Evolutionary conservation across 2,113 vertebrate genomes (phyloP).

Genomic region (Anser brachyrhynchus): DNA sequence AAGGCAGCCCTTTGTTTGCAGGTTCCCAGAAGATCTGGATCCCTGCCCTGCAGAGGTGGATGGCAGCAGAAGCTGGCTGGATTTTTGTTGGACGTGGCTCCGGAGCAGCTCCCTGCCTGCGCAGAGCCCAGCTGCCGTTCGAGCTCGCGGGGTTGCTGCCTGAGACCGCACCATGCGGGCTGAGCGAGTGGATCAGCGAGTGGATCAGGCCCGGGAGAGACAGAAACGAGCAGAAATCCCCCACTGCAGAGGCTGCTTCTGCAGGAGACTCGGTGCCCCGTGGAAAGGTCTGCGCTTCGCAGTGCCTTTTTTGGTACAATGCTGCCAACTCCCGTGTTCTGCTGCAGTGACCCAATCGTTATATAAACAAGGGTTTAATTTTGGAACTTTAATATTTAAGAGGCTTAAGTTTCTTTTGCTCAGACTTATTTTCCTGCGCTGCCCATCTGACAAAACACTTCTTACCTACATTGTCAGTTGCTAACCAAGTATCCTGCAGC

Average conservation of each 20-base stretch:
- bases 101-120: not conserved
- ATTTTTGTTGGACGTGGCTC: not conserved
- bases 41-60: not conserved
- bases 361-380: constrained; percentile 23
- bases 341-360: not conserved
- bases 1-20: not conserved
- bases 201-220: not conserved
- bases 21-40: not conserved
- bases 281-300: not conserved
- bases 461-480: rapidly evolving
- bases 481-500: rapidly evolving
- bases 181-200: too few relatives aligned
- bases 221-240: too few relatives aligned
- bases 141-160: not conserved
- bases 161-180: not conserved
- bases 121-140: not conserved
- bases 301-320: not conserved
- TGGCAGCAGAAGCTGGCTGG: not conserved
- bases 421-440: not conserved
- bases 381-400: constrained; percentile 12
- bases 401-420: not conserved
- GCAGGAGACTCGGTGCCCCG: not conserved
- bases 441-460: rapidly evolving
- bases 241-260: not conserved
- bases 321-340: not conserved